Base-by-base conservation (phyloP, 2,888 invertebrate genomes). In the Ecliptopera silaceata region DNA sequence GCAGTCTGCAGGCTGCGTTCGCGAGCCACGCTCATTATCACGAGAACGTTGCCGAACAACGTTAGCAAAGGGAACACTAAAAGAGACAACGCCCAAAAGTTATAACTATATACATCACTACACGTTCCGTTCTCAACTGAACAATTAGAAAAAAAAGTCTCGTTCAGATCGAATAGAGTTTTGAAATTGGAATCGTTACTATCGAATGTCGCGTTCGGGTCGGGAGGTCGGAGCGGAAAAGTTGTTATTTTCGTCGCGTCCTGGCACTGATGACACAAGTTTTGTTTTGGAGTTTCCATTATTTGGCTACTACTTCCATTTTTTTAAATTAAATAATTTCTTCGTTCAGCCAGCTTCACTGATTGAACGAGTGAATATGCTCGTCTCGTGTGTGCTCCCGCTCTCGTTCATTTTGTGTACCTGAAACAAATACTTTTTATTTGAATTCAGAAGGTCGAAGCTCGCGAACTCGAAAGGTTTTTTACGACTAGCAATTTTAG, bases 11-110 rank as follows among this genome's bases (percentile, higher is more conserved):
- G 92, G 61, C 96, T 95, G 65, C 97, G 93, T 83, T 99, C 99
- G 66, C 96, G 93, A 68, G 94, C 95, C 46, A 99, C 99, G 87
- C 97, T 97, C 75, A 99, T 88, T 74, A 99, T 98, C 74, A 99
- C 99, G 73, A 99, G 93, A 64, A 98, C 96, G 88, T 99, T 99
- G 60, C 99, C 99, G 85, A 99, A 98, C 59, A 99, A 93, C 29
- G 99, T 99, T 73, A 97, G 93, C 72, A 97, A 93, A 34, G 99
- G 98, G 78, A 99, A 97, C 68, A 98, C 93, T 74, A 98, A 92
- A 62, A 99, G 91, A 66, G 97, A 94, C 64, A 97, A 88, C 68
- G 97, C 97, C 97, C 97, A 97, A 81, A 95, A 95, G 86, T 96
- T 97, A 75, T 95, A 94, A 69, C 86, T 88, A 29, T 68, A 66